Conservation (phyloP, 2,113 vertebrate species). For the Hiodon tergisus region DNA sequence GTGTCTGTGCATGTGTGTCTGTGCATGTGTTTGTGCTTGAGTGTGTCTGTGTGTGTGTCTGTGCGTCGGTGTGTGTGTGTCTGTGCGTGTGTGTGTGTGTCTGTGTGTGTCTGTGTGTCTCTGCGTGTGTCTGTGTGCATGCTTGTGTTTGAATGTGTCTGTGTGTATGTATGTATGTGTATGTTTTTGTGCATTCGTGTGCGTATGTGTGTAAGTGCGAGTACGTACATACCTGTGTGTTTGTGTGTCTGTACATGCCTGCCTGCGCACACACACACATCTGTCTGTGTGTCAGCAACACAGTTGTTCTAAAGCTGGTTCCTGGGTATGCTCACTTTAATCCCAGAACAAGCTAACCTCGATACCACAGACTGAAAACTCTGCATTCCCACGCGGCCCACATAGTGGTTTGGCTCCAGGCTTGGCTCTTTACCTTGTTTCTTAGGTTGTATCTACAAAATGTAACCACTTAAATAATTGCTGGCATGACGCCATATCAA, state of each 20-base stretch:
- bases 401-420: conserved; percentile 54
- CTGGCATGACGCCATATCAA: no score
- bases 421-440: conserved; percentile 16
- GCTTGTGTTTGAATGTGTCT: no score
- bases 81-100: no score
- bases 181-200: not conserved
- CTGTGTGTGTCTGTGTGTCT: conserved; percentile 23
- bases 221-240: no score
- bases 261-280: no score
- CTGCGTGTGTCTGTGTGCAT: no score
- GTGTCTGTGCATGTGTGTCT: no score
- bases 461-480: not conserved
- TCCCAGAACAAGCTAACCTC: conserved; percentile 62
- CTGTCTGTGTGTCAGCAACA: conserved; percentile 29
- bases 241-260: no score
- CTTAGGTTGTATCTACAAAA: not conserved
- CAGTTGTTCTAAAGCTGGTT: conserved; percentile 60
- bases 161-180: no score
- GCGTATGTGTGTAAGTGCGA: conserved; percentile 10
- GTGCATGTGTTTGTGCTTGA: no score
- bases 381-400: conserved; percentile 54
- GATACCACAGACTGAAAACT: conserved; percentile 58
- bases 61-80: no score
- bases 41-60: no score
- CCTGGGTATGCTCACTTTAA: conserved; percentile 54